Evolutionary conservation across 2,797 vertebrate species (phyloP), one percentile per base, ranked within the genome.

Genomic region (Apogon talboti): DNA sequence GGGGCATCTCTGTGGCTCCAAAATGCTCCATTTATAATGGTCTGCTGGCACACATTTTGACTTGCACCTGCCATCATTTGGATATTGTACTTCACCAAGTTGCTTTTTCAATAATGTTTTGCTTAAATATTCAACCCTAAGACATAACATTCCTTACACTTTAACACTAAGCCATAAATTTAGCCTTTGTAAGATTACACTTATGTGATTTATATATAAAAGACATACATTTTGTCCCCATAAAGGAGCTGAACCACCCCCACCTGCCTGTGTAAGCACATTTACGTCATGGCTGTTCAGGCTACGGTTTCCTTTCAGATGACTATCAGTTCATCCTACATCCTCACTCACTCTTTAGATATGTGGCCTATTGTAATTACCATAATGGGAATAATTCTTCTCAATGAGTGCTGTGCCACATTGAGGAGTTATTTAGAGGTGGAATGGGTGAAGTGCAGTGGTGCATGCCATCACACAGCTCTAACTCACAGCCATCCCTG

Each of bases 301-400:
- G 43, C 28, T 61, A 16, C 15, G 48, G 38, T 54, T 38, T 54
- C 42, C 48, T n/a, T 50, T 58, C 42, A 24, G 57, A 57, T 45
- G 35, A 66, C 43, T 43, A 52, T 48, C 50, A 68, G 61, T 72
- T 49, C 82, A 74, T 81, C n/a, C n/a, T n/a, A 15, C 18, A 62
- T 71, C 62, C 47, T 15, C 46, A 48, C 65, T 78, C 51, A 82
- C 24, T 63, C n/a, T 24, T 37, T 44, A 59, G 57, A 77, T 64
- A 44, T 62, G 37, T 44, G 61, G 57, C 54, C 49, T 53, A 58
- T 76, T 79, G 41, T 60, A 65, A 79, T 83, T 71, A 87, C n/a
- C 16, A 74, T 61, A 63, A 82, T 40, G 28, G 60, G 65, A 75
- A 71, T 68, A 59, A 30, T 53, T 78, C 42, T 60, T 80, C 42